These are phyloP conservation scores for Anadara kagoshimensis DNA, from an alignment of 1,140 invertebrate genomes.

Conservation along the genomic window DNA sequence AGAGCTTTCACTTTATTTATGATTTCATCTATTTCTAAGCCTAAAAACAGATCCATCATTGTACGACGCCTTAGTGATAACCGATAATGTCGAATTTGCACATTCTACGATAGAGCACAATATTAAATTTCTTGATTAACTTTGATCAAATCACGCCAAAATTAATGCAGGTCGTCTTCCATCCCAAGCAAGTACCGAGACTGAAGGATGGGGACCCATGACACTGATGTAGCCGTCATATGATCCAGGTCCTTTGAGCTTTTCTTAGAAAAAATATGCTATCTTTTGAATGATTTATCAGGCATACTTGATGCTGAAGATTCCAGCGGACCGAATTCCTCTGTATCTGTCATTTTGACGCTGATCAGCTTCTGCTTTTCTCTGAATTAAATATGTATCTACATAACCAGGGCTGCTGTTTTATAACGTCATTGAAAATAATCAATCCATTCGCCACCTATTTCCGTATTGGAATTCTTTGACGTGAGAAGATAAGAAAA, in stretches of 20 bases:
- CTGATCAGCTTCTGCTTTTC: not conserved
- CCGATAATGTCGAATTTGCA: too few species aligned
- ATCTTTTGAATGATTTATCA: too few species aligned
- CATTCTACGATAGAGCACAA: too few species aligned
- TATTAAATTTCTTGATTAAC: too few species aligned
- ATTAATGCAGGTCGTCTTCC: not conserved
- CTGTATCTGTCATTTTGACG: constrained; percentile 38
- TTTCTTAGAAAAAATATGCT: too few species aligned
- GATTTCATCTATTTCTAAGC: too few species aligned
- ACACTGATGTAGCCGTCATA: too few species aligned
- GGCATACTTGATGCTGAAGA: constrained; percentile 7
- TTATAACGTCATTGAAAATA: constrained; percentile 2
- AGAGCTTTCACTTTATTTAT: too few species aligned
- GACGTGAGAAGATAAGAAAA: not conserved
- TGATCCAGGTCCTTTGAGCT: too few species aligned
- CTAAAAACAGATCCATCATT: too few species aligned
- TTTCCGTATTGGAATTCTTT: constrained; percentile 4
- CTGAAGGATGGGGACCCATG: not conserved
- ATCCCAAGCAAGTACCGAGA: not conserved
- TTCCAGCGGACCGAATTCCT: constrained; percentile 41
- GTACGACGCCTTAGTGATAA: too few species aligned
- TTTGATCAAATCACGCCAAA: not conserved
- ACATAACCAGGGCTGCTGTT: not conserved
- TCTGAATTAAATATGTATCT: constrained; percentile 1
- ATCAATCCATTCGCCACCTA: constrained; percentile 10